These are phyloP conservation scores for Polylopha cassiicola DNA, from an alignment of 2,888 invertebrate species.

Conservation along the genomic window DNA sequence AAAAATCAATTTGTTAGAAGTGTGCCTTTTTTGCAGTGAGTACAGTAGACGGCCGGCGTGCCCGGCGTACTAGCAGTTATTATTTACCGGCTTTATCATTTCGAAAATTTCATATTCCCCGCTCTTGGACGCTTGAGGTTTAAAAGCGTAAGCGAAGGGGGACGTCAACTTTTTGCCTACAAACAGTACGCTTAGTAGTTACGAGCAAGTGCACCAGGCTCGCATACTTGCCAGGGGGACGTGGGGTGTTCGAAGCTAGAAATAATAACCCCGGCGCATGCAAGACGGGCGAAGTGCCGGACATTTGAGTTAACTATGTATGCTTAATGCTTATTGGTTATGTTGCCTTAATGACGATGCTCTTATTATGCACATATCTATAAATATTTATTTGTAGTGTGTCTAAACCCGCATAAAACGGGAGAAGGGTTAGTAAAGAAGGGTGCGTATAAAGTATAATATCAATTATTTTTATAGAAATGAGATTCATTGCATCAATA, in stretches of 20 bases:
- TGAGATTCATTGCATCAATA: too few species aligned
- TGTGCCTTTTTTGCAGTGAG: conserved; percentile 33
- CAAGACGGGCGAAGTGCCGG: conserved; percentile 49
- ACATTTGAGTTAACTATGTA: conserved; percentile 30
- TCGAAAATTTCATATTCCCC: conserved; percentile 78
- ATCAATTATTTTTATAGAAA: too few species aligned
- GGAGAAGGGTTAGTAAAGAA: too few species aligned
- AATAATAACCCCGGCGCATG: conserved; percentile 71
- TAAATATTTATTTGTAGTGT: too few species aligned
- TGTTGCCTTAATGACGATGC: conserved; percentile 1
- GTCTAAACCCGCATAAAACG: too few species aligned
- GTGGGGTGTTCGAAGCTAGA: conserved; percentile 56
- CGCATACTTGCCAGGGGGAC: conserved; percentile 56
- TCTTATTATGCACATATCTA: background rate
- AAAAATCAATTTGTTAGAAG: too few species aligned
- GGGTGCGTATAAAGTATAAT: too few species aligned
- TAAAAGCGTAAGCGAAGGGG: conserved; percentile 69
- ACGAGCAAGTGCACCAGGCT: conserved; percentile 31
- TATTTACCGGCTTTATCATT: conserved; percentile 78
- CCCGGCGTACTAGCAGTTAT: conserved; percentile 73
- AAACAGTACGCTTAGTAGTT: conserved; percentile 64
- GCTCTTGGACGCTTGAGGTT: conserved; percentile 77
- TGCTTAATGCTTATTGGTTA: conserved; percentile 3
- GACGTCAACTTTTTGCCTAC: conserved; percentile 65
- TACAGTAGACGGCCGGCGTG: conserved; percentile 56